Percentiles rank a stretch among this genome's conserved stretches.
Conservation (phyloP, 2,113 vertebrate species). For the Syngnathoides biaculeatus region DNA sequence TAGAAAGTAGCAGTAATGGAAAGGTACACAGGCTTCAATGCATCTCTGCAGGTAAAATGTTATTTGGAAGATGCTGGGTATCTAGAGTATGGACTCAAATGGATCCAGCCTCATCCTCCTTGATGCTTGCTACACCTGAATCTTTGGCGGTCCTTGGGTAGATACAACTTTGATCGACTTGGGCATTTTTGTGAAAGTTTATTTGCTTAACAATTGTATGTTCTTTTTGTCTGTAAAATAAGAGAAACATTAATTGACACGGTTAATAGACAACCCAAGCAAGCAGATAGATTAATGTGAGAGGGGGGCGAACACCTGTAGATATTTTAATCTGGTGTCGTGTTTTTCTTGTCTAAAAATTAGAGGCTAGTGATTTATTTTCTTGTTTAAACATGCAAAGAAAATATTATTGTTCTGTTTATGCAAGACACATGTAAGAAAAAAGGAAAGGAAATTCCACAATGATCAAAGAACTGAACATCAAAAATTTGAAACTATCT, state of each 20-base stretch:
- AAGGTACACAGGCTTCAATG: slow-evolving; percentile 38
- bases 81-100: slow-evolving; percentile 35
- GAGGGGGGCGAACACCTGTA: too few relatives aligned
- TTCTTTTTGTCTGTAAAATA: slow-evolving; percentile 13
- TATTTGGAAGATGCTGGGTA: slow-evolving; percentile 45
- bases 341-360: slow-evolving; percentile 33
- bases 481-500: neutral
- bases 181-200: slow-evolving; percentile 16
- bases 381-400: slow-evolving; percentile 38
- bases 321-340: slow-evolving; percentile 27
- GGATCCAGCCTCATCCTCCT: slow-evolving; percentile 17
- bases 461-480: neutral
- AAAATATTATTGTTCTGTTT: slow-evolving; percentile 37
- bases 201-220: slow-evolving; percentile 14
- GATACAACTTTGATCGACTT: slow-evolving; percentile 16
- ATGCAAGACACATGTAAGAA: slow-evolving; percentile 20
- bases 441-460: neutral
- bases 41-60: slow-evolving; percentile 40
- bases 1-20: slow-evolving; percentile 24
- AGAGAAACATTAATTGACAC: slow-evolving; percentile 26
- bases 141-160: neutral
- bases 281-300: slow-evolving; percentile 43
- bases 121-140: slow-evolving; percentile 25
- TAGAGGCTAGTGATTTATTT: slow-evolving; percentile 39
- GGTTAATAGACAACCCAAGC: slow-evolving; percentile 45